Evolutionary conservation across 2,888 invertebrate genomes (phyloP).

Genomic region (Pammene fasciana): DNA sequence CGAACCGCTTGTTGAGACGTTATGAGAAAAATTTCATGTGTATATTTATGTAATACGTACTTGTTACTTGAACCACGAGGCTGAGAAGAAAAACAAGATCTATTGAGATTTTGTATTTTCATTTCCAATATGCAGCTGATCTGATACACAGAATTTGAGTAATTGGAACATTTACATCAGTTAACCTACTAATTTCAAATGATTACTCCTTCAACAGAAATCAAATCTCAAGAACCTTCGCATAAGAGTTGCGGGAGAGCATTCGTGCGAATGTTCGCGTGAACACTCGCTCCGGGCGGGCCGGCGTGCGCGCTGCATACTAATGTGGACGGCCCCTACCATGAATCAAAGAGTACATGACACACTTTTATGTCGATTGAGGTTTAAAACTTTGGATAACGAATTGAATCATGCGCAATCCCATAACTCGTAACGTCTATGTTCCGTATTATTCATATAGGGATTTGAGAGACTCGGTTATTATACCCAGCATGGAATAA

Average conservation of each 20-base stretch:
- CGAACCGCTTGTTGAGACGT: slow-evolving; percentile 9
- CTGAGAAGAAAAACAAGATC: not conserved
- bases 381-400: not conserved
- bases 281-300: slow-evolving; percentile 39
- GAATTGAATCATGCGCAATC: not conserved
- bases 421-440: too few relatives aligned
- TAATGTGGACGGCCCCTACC: slow-evolving; percentile 52
- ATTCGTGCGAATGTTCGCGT: slow-evolving; percentile 44
- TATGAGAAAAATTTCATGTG: not conserved
- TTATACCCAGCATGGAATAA: too few relatives aligned
- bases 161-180: not conserved
- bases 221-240: slow-evolving; percentile 25
- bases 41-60: not conserved
- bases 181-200: not conserved
- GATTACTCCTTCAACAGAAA: slow-evolving; percentile 12
- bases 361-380: not conserved
- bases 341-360: not conserved
- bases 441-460: too few relatives aligned
- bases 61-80: not conserved
- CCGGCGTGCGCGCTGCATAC: slow-evolving; percentile 62
- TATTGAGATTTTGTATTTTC: not conserved
- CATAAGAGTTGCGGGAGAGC: slow-evolving; percentile 43
- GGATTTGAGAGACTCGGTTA: too few relatives aligned
- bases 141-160: too few relatives aligned
- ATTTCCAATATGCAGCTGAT: too few relatives aligned